Evolutionary conservation across 2,888 invertebrate genomes (phyloP).

Genomic region (Stenolophus ochropezus): DNA sequence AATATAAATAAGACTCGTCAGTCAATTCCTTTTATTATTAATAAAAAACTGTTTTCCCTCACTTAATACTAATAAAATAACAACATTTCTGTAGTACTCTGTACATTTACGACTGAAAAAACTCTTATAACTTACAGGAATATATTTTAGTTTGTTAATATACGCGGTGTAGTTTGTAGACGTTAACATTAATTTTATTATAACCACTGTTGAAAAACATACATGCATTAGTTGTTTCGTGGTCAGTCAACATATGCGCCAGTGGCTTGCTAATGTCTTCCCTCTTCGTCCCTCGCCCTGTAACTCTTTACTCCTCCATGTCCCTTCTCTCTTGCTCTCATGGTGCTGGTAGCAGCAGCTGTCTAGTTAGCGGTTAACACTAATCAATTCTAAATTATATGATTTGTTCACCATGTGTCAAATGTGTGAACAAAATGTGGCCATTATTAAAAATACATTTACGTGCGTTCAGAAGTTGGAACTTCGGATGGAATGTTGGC

Average conservation of each 20-base stretch:
- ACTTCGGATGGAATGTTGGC: neutral
- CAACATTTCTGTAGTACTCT: no score
- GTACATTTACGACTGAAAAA: no score
- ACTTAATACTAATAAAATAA: no score
- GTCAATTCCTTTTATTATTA: no score
- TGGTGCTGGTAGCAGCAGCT: slow-evolving; percentile 64
- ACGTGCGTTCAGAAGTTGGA: slow-evolving; percentile 8
- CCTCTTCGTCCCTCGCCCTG: slow-evolving; percentile 42
- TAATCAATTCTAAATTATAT: slow-evolving; percentile 71
- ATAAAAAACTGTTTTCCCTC: no score
- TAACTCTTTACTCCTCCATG: slow-evolving; percentile 50
- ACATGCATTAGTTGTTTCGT: slow-evolving; percentile 44
- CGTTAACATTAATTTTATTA: slow-evolving; percentile 36
- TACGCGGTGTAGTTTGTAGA: neutral
- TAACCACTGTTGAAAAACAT: slow-evolving; percentile 20
- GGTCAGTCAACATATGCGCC: slow-evolving; percentile 57
- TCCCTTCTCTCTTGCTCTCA: slow-evolving; percentile 55
- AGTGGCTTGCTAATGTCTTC: slow-evolving; percentile 62
- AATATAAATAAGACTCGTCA: no score
- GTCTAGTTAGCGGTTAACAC: slow-evolving; percentile 67
- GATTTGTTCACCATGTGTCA: slow-evolving; percentile 67
- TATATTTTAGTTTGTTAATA: neutral
- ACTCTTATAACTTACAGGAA: neutral
- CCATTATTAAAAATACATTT: slow-evolving; percentile 71
- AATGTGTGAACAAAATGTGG: slow-evolving; percentile 63